Conservation (phyloP, 2,888 invertebrate genomes). For the Monopis laevigella region DNA sequence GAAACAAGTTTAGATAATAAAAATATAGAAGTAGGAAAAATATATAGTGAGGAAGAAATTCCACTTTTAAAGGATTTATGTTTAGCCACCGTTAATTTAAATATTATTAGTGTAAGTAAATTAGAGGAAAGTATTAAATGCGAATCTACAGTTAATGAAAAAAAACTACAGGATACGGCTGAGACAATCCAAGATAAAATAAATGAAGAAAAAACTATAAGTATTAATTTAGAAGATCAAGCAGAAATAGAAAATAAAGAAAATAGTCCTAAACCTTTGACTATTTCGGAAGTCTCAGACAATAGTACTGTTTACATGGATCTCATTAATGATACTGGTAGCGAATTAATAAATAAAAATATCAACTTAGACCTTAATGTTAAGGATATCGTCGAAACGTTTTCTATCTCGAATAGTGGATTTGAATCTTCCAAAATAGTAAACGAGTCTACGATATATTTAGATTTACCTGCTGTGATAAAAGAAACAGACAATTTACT, state of each 20-base stretch:
- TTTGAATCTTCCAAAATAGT: constrained; percentile 24
- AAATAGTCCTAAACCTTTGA: background rate
- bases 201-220: too few species aligned
- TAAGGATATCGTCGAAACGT: constrained; percentile 27
- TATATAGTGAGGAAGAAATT: constrained; percentile 24
- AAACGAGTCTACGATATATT: constrained; percentile 50
- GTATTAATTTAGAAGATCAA: constrained; percentile 1
- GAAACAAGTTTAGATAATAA: background rate
- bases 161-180: background rate
- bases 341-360: constrained; percentile 29
- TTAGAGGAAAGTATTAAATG: constrained; percentile 13
- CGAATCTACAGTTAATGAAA: constrained; percentile 16
- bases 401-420: constrained; percentile 22
- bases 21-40: constrained; percentile 19
- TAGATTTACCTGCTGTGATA: constrained; percentile 48
- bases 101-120: constrained; percentile 13
- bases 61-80: constrained; percentile 51
- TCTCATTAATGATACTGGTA: constrained; percentile 42
- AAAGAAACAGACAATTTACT: constrained; percentile 39
- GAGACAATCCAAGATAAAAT: too few species aligned
- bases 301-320: constrained; percentile 46
- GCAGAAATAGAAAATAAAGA: constrained; percentile 2
- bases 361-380: constrained; percentile 26
- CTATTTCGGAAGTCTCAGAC: constrained; percentile 18
- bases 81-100: constrained; percentile 34